phyloP scores from a whole-genome alignment of 1,140 invertebrate genomes.

The Ctenoplectra terminalis region DNA sequence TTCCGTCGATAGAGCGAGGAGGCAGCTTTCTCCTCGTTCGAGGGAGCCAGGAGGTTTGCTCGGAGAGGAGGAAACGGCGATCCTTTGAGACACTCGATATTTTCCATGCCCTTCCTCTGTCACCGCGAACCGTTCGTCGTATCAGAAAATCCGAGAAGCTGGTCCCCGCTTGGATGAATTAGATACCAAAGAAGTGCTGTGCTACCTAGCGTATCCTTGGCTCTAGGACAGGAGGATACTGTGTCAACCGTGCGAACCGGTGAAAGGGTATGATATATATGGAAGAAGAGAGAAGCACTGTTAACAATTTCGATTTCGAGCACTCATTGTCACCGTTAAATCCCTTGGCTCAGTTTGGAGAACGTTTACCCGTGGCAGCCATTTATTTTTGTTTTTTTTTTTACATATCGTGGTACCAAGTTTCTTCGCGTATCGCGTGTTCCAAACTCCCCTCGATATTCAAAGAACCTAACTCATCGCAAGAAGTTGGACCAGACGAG shows the following conservation, averaged over 20 bases:
- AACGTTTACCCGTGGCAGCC: too few species aligned
- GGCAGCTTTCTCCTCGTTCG: neutral
- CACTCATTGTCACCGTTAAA: too few species aligned
- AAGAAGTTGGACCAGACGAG: conserved; percentile 29
- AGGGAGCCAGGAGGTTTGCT: too few species aligned
- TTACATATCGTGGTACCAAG: too few species aligned
- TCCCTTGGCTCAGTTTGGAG: too few species aligned
- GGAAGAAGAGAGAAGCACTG: neutral
- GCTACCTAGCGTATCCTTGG: conserved; percentile 43
- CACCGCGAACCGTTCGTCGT: conserved; percentile 7
- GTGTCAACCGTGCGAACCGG: conserved; percentile 36
- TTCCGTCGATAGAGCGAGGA: neutral
- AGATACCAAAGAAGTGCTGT: conserved; percentile 49
- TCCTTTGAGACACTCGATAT: conserved; percentile 57
- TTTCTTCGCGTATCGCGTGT: neutral
- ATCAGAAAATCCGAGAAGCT: conserved; percentile 54
- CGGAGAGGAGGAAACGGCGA: conserved; percentile 37
- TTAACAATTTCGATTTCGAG: neutral
- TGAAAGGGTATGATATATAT: conserved; percentile 8
- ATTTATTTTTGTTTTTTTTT: too few species aligned
- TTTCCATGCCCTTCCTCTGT: conserved; percentile 27
- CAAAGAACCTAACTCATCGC: conserved; percentile 17
- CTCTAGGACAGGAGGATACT: conserved; percentile 26
- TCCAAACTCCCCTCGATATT: neutral
- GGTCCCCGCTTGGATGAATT: conserved; percentile 41